These are phyloP conservation scores for Leucophenga maculata DNA, from an alignment of 2,888 invertebrate genomes.

Conservation along the genomic window DNA sequence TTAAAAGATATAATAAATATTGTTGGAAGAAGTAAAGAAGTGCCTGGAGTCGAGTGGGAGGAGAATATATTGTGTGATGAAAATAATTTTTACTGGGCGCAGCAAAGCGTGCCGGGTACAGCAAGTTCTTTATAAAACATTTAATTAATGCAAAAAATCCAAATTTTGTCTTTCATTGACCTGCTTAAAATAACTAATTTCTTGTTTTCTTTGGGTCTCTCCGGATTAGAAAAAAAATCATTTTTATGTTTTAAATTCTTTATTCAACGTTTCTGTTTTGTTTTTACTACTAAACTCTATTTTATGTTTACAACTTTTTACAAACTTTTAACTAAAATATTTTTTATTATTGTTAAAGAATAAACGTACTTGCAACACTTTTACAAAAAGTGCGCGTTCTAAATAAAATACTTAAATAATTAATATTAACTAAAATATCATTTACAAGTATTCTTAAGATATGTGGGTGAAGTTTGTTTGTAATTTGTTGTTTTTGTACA, in stretches of 20 bases:
- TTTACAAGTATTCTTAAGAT: constrained; percentile 25
- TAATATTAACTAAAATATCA: constrained; percentile 27
- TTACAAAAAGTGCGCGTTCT: constrained; percentile 44
- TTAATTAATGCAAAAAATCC: too few species aligned
- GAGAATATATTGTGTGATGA: too few species aligned
- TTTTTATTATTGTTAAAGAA: constrained; percentile 1
- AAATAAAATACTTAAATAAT: constrained; percentile 30
- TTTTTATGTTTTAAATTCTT: constrained; percentile 3
- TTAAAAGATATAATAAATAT: too few species aligned
- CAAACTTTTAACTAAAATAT: constrained; percentile 1
- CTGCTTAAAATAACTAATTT: too few species aligned
- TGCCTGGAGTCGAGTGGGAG: too few species aligned
- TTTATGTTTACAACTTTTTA: constrained; percentile 17
- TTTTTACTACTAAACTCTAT: constrained; percentile 5
- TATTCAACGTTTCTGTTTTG: not conserved
- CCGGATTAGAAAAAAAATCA: not conserved
- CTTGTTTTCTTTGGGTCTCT: too few species aligned
- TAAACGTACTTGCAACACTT: constrained; percentile 36
- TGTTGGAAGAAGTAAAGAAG: too few species aligned
- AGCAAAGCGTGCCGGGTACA: too few species aligned
- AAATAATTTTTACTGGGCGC: too few species aligned
- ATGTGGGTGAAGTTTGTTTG: constrained; percentile 21
- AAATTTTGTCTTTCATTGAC: too few species aligned
- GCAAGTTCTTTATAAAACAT: too few species aligned
- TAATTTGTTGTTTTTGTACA: constrained; percentile 11